A percentile compares a stretch with the other conserved stretches of the same genome.
Conservation (phyloP, 1,140 invertebrate species). For the Drosophila busckii region DNA sequence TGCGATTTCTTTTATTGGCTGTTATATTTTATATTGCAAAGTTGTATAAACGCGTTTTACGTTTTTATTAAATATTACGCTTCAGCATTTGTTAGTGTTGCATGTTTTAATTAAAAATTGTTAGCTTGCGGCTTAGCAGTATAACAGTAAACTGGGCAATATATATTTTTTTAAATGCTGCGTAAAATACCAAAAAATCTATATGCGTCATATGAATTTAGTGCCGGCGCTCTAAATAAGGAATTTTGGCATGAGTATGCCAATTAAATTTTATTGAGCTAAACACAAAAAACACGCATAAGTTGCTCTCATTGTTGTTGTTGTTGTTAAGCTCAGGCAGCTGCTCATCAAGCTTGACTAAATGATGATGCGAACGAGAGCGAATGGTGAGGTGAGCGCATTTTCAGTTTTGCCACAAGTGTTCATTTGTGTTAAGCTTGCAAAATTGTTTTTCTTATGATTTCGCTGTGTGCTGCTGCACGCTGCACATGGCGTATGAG, state of each 20-base stretch:
- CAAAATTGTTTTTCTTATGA: slow-evolving; percentile 71
- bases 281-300: slow-evolving; percentile 7
- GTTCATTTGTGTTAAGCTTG: slow-evolving; percentile 70
- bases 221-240: too few species aligned
- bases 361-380: too few species aligned
- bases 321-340: too few species aligned
- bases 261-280: slow-evolving; percentile 46
- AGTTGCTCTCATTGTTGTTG: too few species aligned
- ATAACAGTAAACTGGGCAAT: not conserved
- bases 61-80: not conserved
- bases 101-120: slow-evolving; percentile 66
- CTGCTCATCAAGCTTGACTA: too few species aligned
- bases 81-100: slow-evolving; percentile 6
- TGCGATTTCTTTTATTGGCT: too few species aligned
- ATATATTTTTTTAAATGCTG: too few species aligned
- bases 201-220: too few species aligned
- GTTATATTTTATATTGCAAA: not conserved
- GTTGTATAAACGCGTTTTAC: not conserved
- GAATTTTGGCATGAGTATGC: slow-evolving; percentile 13
- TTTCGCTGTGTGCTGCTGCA: slow-evolving; percentile 30
- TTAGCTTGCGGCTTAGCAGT: slow-evolving; percentile 37
- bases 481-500: slow-evolving; percentile 67
- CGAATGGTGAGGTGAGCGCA: not conserved
- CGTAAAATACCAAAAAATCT: too few species aligned
- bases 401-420: slow-evolving; percentile 28